Base-by-base conservation (phyloP, 2,888 invertebrate genomes). In the Agrilus biguttatus region DNA sequence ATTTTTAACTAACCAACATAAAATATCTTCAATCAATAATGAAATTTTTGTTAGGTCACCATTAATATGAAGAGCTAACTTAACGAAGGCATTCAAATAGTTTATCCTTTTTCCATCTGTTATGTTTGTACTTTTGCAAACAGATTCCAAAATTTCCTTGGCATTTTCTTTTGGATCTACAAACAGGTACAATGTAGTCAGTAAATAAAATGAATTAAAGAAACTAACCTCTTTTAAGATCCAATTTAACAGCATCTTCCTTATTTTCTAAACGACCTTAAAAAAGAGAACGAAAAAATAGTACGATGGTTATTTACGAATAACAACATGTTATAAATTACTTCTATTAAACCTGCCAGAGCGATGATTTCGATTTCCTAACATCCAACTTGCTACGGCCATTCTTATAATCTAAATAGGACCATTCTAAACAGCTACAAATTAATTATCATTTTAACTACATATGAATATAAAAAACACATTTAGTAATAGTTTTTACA, bases 51-150 rank as follows among this genome's bases (percentile, higher is more conserved):
- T 66, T 55, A 73, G 56, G 46, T 71, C 68, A 43, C 67, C 72
- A 53, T 80, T 78, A 59, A 76, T 72, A 61, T 77, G 76, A 56
- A 73, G 70, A 51, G 82, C 69, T 51, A 92, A 73, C 59, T 87
- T 86, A 44, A 89, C 87, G 67, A 92, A 80, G 47, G 81, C 83
- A 73, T 92, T 93, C 57, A 93, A 75, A 65, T 89, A 86, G 51
- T 83, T 85, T 53, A 92, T 72, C 62, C 85, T 82, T 61, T 81
- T 82, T 48, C 77, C 79, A 65, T 87, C 88, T 46, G 81, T 77
- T 47, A 81, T 72, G 45, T 74, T 74, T 50, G 71, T 67, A 59
- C 72, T 75, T 57, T 74, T 75, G 60, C 78, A 78, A 45, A 80
- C 66, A 52, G 73, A 75, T 55, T 69, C 68, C 55, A 79, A 71